Conservation (phyloP, 2,113 vertebrate species). For the Orthonyx spaldingii region DNA sequence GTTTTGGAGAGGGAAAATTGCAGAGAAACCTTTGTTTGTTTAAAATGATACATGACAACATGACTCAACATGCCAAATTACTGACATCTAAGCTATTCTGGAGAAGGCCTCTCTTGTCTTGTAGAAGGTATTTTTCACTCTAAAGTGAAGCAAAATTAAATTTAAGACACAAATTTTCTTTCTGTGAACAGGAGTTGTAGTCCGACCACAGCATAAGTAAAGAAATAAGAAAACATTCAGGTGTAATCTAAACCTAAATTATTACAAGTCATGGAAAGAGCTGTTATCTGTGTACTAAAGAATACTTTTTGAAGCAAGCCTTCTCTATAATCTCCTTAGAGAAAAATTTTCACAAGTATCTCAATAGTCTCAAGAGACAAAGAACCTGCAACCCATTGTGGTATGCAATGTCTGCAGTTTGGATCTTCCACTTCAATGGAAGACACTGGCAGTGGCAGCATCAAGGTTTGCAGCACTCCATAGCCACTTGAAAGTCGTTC, state of each 20-base stretch:
- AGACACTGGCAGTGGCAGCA: neutral
- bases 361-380: neutral
- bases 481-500: neutral
- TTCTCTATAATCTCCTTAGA: neutral
- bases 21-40: neutral
- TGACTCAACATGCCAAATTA: neutral
- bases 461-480: neutral
- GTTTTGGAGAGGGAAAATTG: neutral
- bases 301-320: neutral
- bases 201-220: neutral
- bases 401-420: neutral
- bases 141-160: neutral
- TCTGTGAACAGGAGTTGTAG: neutral
- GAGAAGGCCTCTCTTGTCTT: neutral
- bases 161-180: neutral
- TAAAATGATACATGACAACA: neutral
- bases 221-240: neutral
- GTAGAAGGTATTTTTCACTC: neutral
- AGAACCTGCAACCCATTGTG: neutral
- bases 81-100: neutral
- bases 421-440: neutral
- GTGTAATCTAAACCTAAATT: neutral
- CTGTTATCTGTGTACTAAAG: neutral
- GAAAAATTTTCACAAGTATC: neutral
- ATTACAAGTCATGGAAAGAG: neutral